Evolutionary conservation across 2,888 invertebrate genomes (phyloP).

Genomic region (Pseudolycoriella hygida): DNA sequence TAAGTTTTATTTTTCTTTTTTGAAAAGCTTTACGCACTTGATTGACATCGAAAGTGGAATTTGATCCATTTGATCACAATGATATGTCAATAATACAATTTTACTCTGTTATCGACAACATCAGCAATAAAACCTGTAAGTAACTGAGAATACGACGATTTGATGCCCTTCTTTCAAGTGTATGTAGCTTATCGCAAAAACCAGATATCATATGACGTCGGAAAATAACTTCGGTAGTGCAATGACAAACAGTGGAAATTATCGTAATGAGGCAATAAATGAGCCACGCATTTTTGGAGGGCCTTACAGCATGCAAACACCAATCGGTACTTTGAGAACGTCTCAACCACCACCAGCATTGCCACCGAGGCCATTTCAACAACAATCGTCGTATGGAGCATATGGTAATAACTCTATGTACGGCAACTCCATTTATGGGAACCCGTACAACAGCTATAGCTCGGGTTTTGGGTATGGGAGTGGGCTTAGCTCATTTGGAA

Average conservation of each 20-base stretch:
- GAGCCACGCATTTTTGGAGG: constrained; percentile 10
- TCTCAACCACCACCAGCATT: constrained; percentile 12
- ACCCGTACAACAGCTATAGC: constrained; percentile 10
- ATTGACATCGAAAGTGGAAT: too few species aligned
- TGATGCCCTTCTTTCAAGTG: too few species aligned
- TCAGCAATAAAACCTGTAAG: too few species aligned
- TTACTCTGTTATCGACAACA: too few species aligned
- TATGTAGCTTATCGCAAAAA: too few species aligned
- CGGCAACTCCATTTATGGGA: constrained; percentile 13
- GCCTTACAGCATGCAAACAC: constrained; percentile 17
- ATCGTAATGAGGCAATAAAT: constrained; percentile 2
- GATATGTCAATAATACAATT: too few species aligned
- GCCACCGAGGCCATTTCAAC: constrained; percentile 16
- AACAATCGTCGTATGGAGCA: constrained; percentile 6
- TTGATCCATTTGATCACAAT: too few species aligned
- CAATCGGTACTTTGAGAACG: constrained; percentile 19
- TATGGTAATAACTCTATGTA: constrained; percentile 11
- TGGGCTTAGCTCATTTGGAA: constrained; percentile 9
- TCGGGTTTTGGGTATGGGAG: constrained; percentile 14
- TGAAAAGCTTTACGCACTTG: too few species aligned
- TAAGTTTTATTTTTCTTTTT: too few species aligned
- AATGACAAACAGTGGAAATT: constrained; percentile 3
- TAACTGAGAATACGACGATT: too few species aligned
- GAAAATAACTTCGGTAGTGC: background rate
- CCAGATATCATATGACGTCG: too few species aligned